Conservation (phyloP, 2,888 invertebrate genomes). For the Ectemnius lituratus region DNA sequence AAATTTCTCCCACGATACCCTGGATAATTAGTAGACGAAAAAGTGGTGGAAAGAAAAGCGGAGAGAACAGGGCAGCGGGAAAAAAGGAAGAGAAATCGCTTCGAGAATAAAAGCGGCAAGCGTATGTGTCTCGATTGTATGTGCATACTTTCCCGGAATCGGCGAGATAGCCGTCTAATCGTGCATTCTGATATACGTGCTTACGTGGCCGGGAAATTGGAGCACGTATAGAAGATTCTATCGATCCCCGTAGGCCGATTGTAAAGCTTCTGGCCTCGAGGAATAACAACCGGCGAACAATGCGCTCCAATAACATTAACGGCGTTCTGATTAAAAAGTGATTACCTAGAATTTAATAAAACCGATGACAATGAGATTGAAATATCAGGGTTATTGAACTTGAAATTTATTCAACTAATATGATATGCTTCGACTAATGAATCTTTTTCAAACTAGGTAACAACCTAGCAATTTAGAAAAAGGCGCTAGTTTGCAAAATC, state of each 20-base stretch:
- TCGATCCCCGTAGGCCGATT: slow-evolving; percentile 23
- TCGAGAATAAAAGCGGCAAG: too few species aligned
- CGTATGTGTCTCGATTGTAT: too few species aligned
- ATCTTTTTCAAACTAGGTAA: too few species aligned
- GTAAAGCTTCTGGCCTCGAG: slow-evolving; percentile 15
- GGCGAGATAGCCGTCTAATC: slow-evolving; percentile 10
- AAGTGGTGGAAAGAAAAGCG: too few species aligned
- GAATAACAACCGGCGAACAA: neutral
- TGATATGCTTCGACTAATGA: too few species aligned
- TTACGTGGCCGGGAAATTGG: slow-evolving; percentile 25
- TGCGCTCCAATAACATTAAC: neutral
- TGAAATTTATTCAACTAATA: too few species aligned
- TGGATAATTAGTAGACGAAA: too few species aligned
- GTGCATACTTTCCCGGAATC: slow-evolving; percentile 1
- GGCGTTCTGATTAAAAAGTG: neutral
- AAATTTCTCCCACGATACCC: too few species aligned
- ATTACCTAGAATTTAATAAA: neutral
- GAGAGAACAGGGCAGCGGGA: too few species aligned
- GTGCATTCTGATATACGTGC: slow-evolving; percentile 14
- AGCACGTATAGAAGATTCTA: slow-evolving; percentile 29
- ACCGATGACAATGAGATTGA: neutral
- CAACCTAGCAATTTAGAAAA: too few species aligned
- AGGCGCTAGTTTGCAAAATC: too few species aligned
- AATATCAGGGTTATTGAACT: neutral
- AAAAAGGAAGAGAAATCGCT: too few species aligned